Evolutionary conservation across 1,140 invertebrate genomes (phyloP).

Genomic region (Hyphantria cunea): DNA sequence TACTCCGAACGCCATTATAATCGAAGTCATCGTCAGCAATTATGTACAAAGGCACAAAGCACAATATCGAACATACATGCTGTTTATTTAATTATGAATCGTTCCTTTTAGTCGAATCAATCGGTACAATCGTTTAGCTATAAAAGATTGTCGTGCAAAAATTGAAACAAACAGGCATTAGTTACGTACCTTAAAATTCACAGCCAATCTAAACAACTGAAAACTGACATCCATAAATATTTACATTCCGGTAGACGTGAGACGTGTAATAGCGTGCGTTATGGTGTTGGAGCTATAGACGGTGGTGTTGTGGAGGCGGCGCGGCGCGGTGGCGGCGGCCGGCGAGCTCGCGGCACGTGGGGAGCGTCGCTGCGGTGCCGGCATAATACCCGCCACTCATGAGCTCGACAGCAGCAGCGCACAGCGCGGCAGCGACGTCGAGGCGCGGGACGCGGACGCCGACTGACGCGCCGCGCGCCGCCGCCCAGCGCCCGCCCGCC

Average conservation of each 20-base stretch:
- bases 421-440: conserved; percentile 42
- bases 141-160: conserved; percentile 64
- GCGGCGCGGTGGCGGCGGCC: conserved; percentile 41
- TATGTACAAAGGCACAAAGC: conserved; percentile 66
- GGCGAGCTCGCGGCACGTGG: conserved; percentile 60
- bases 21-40: conserved; percentile 63
- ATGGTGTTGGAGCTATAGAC: conserved; percentile 53
- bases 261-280: conserved; percentile 66
- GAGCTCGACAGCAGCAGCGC: conserved; percentile 25
- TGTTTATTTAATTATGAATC: conserved; percentile 50
- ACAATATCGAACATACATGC: conserved; percentile 65
- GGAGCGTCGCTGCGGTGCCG: conserved; percentile 62
- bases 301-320: conserved; percentile 39
- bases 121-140: conserved; percentile 37
- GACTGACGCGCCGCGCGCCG: conserved; percentile 43
- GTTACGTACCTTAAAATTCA: conserved; percentile 80
- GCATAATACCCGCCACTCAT: conserved; percentile 60
- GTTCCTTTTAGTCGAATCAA: conserved; percentile 38
- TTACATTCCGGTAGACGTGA: conserved; percentile 75
- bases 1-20: conserved; percentile 68
- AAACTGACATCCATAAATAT: conserved; percentile 81
- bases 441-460: conserved; percentile 43
- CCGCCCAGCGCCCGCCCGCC: conserved; percentile 41
- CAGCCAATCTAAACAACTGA: conserved; percentile 81
- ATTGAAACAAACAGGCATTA: conserved; percentile 62